Evolutionary conservation across 1,140 invertebrate species (phyloP).

Genomic region (Neelides sp.): DNA sequence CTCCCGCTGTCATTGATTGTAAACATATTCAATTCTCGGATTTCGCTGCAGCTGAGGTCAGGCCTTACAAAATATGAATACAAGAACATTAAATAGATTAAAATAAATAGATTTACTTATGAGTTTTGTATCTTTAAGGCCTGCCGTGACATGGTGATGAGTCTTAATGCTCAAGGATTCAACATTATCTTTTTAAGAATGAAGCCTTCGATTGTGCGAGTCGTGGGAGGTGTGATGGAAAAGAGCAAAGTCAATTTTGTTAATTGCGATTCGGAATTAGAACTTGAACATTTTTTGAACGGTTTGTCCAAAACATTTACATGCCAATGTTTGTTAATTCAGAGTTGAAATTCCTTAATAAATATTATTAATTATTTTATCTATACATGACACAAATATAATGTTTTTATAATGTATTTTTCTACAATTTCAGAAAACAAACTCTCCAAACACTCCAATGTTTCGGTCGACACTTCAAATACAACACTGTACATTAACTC

Average conservation of each 20-base stretch:
- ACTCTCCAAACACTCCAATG: too few species aligned
- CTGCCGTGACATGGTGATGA: conserved; percentile 16
- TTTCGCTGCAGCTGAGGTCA: conserved; percentile 32
- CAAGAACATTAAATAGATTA: background rate
- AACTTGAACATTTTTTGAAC: conserved; percentile 18
- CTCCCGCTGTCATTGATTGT: conserved; percentile 60
- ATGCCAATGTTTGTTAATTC: too few species aligned
- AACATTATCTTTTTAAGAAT: conserved; percentile 23
- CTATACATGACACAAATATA: too few species aligned
- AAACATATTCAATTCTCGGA: conserved; percentile 51
- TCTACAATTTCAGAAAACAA: too few species aligned
- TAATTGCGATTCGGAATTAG: conserved; percentile 17
- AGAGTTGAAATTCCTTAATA: too few species aligned
- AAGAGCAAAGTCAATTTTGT: conserved; percentile 14
- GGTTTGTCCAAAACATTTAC: conserved; percentile 15
- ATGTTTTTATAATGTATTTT: too few species aligned
- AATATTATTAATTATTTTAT: too few species aligned
- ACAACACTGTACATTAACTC: too few species aligned
- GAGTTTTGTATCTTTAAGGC: conserved; percentile 10
- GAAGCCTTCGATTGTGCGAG: conserved; percentile 20
- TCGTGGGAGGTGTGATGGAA: conserved; percentile 16
- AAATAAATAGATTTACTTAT: background rate
- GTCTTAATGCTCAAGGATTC: conserved; percentile 6
- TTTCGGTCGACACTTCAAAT: too few species aligned
- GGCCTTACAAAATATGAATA: background rate